Conservation (phyloP, 2,113 vertebrate genomes). For the Sturnira hondurensis region DNA sequence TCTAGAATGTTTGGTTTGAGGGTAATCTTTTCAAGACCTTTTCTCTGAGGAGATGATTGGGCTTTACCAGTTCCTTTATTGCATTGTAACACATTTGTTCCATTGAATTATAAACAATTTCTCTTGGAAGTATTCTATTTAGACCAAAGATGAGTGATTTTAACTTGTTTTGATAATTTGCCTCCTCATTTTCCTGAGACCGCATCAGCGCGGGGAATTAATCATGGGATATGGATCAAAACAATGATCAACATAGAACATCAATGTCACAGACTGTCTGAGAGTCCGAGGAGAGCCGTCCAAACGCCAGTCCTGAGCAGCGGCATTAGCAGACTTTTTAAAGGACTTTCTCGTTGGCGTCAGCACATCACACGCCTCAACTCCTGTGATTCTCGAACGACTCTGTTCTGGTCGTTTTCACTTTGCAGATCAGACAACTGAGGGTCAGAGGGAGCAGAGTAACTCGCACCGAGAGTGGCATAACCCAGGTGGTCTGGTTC, state of each 20-base stretch:
- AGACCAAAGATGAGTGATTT: neutral
- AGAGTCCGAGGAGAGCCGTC: neutral
- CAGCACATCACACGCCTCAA: neutral
- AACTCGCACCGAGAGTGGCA: neutral
- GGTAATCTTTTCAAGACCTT: conserved; percentile 30
- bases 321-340: neutral
- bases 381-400: neutral
- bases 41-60: conserved; percentile 38
- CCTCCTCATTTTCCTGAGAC: conserved; percentile 25
- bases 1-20: conserved; percentile 38
- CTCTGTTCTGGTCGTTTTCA: neutral
- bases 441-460: neutral
- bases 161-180: conserved; percentile 7
- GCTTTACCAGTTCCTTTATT: neutral
- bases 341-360: neutral
- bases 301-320: neutral
- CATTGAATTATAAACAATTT: conserved; percentile 35
- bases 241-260: neutral
- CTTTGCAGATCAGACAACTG: neutral
- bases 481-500: neutral
- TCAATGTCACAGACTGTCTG: neutral
- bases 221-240: neutral
- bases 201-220: neutral
- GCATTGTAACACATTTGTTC: neutral
- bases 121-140: neutral